These are phyloP conservation scores for Periparus ater DNA, from an alignment of 2,797 vertebrate genomes.

Conservation along the genomic window DNA sequence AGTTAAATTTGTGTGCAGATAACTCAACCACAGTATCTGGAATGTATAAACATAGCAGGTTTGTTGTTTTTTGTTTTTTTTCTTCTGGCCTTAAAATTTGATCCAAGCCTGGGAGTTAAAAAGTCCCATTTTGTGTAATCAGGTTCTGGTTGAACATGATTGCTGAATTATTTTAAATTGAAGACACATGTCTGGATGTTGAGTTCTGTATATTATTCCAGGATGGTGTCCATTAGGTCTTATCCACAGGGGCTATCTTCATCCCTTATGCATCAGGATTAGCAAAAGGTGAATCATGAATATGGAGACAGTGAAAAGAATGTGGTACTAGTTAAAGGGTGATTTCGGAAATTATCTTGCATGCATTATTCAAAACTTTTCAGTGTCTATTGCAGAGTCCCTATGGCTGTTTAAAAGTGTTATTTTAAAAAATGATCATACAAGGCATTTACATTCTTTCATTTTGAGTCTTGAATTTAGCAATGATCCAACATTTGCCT, in stretches of 20 bases:
- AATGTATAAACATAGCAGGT: slow-evolving; percentile 76
- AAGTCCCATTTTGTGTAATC: slow-evolving; percentile 87
- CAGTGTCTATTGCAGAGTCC: slow-evolving; percentile 61
- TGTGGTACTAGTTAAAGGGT: slow-evolving; percentile 78
- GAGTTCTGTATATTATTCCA: slow-evolving; percentile 80
- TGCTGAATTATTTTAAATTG: slow-evolving; percentile 87
- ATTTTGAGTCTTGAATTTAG: slow-evolving; percentile 66
- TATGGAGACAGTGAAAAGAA: slow-evolving; percentile 75
- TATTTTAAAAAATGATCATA: slow-evolving; percentile 65
- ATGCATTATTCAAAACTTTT: slow-evolving; percentile 78
- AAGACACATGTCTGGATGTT: slow-evolving; percentile 83
- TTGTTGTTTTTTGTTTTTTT: background rate
- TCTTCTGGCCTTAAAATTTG: slow-evolving; percentile 76
- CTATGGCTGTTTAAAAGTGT: slow-evolving; percentile 68
- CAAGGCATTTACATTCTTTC: slow-evolving; percentile 67
- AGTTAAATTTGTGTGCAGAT: slow-evolving; percentile 73
- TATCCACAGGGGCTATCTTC: slow-evolving; percentile 83
- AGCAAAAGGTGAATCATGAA: slow-evolving; percentile 74
- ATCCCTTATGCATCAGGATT: slow-evolving; percentile 77
- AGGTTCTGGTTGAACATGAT: slow-evolving; percentile 85
- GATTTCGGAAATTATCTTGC: slow-evolving; percentile 78
- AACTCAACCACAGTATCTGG: slow-evolving; percentile 74
- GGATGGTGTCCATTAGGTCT: slow-evolving; percentile 82
- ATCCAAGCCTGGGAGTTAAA: slow-evolving; percentile 83
- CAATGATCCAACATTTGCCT: slow-evolving; percentile 71